Evolutionary conservation across 2,888 invertebrate genomes (phyloP).

Genomic region (Electrophaes corylata): DNA sequence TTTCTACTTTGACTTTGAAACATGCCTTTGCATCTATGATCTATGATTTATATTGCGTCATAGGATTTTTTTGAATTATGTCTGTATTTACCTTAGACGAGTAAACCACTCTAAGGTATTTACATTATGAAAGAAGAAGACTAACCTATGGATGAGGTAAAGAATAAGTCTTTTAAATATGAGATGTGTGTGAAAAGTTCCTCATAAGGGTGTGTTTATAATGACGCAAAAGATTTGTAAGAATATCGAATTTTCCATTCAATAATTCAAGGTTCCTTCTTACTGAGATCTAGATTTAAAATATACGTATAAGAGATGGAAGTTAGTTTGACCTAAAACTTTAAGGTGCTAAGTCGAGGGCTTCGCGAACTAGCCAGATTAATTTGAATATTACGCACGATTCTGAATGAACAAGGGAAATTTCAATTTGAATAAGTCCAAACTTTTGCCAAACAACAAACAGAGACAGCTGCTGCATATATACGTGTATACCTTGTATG

Average conservation of each 20-base stretch:
- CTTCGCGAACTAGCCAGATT: constrained; percentile 2
- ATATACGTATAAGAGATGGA: background rate
- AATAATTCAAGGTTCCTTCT: background rate
- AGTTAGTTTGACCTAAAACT: constrained; percentile 6
- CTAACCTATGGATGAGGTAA: no score
- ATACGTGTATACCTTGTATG: background rate
- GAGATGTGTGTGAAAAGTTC: no score
- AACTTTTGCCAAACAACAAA: constrained; percentile 8
- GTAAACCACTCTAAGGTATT: no score
- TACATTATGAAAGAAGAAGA: no score
- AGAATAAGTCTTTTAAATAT: no score
- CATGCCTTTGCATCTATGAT: no score
- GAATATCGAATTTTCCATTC: background rate
- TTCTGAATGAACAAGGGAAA: constrained; percentile 10
- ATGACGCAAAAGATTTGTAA: no score
- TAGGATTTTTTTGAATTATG: no score
- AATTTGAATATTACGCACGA: constrained; percentile 22
- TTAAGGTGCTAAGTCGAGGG: constrained; percentile 5
- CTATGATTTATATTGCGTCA: no score
- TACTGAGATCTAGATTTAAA: background rate
- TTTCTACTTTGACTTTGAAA: no score
- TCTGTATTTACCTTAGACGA: no score
- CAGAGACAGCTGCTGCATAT: background rate
- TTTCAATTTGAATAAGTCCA: constrained; percentile 21
- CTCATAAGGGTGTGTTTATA: no score